Evolutionary conservation across 2,113 vertebrate genomes (phyloP).

Genomic region (Triplophysa rosa): DNA sequence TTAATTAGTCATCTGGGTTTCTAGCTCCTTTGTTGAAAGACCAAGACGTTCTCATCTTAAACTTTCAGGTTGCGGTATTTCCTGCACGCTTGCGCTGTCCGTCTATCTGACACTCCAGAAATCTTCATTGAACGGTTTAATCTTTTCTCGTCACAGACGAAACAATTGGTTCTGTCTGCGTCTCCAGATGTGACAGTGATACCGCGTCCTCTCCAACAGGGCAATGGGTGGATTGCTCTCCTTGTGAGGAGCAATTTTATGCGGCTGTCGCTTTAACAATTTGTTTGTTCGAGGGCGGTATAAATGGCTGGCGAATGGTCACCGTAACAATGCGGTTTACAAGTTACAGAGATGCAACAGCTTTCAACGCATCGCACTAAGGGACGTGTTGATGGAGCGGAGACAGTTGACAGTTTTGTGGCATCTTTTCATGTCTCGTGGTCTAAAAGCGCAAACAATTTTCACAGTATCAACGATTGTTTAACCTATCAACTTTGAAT

Average conservation of each 20-base stretch:
- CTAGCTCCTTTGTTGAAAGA: conserved; percentile 3
- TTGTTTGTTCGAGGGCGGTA: conserved; percentile 26
- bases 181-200: conserved; percentile 24
- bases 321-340: conserved; percentile 6
- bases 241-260: not conserved
- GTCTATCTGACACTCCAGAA: conserved; percentile 41
- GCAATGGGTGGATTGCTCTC: conserved; percentile 23
- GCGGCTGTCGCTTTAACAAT: not conserved
- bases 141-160: conserved; percentile 38
- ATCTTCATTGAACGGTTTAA: conserved; percentile 50
- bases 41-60: conserved; percentile 5
- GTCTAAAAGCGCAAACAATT: not conserved
- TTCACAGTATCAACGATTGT: not conserved
- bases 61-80: not conserved
- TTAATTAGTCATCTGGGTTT: conserved; percentile 35
- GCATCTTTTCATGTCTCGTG: not conserved
- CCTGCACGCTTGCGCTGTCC: conserved; percentile 1
- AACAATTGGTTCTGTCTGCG: conserved; percentile 28
- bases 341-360: conserved; percentile 20
- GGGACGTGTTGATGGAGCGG: conserved; percentile 21
- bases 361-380: conserved; percentile 1
- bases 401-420: conserved; percentile 30
- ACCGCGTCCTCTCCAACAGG: conserved; percentile 27
- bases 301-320: conserved; percentile 23
- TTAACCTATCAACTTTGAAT: not conserved